Conservation (phyloP, 2,888 invertebrate species). For the Xanthorhoe designata region DNA sequence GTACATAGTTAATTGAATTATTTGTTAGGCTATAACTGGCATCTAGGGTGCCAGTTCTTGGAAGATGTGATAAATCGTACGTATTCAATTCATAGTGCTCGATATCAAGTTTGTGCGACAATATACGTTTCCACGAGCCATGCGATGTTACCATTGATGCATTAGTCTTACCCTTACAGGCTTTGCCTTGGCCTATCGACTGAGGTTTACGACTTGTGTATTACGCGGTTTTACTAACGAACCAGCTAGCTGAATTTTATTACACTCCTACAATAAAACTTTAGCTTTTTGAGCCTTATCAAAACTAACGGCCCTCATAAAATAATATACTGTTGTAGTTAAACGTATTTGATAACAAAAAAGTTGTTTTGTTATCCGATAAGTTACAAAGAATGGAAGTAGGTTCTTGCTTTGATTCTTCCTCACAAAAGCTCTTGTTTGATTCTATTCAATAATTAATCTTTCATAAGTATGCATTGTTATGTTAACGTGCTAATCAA, state of each 20-base stretch:
- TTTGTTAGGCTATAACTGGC: too few relatives aligned
- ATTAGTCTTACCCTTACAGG: slow-evolving; percentile 8
- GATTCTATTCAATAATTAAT: background rate
- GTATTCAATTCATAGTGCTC: too few relatives aligned
- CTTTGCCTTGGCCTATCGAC: slow-evolving; percentile 17
- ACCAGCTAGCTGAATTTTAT: slow-evolving; percentile 44
- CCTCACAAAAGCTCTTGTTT: background rate
- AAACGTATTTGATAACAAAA: slow-evolving; percentile 46
- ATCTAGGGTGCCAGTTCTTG: too few relatives aligned
- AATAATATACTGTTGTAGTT: slow-evolving; percentile 45
- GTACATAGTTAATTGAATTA: too few relatives aligned
- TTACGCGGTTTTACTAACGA: slow-evolving; percentile 45
- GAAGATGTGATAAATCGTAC: too few relatives aligned
- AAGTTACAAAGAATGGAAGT: slow-evolving; percentile 33
- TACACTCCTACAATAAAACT: slow-evolving; percentile 42
- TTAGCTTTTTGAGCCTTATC: slow-evolving; percentile 46
- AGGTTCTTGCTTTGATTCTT: background rate
- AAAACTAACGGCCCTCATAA: slow-evolving; percentile 46
- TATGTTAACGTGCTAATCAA: background rate
- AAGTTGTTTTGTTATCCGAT: slow-evolving; percentile 41
- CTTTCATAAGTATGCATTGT: background rate
- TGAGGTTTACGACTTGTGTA: slow-evolving; percentile 43
- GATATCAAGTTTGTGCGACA: too few relatives aligned
- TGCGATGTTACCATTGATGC: background rate
- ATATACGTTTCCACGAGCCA: background rate